Evolutionary conservation across 2,113 vertebrate genomes (phyloP).

Genomic region (Neolamprologus brichardi): DNA sequence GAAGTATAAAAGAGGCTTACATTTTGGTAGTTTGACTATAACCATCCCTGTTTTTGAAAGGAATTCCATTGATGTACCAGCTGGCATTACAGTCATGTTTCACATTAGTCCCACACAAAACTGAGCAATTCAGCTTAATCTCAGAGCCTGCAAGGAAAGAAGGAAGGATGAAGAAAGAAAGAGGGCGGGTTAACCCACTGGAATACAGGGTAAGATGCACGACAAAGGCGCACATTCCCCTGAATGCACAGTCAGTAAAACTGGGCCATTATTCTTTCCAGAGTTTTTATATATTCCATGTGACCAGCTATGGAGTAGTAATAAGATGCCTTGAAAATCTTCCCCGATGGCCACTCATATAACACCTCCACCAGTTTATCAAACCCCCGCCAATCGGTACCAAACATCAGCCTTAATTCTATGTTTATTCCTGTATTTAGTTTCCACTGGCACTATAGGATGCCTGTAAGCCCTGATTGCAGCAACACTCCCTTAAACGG

Average conservation of each 20-base stretch:
- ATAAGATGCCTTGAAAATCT: neutral
- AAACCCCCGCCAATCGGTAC: neutral
- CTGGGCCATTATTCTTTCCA: neutral
- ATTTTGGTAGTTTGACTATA: neutral
- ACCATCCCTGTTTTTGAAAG: neutral
- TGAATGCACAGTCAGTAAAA: neutral
- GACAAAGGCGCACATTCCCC: neutral
- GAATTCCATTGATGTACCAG: slow-evolving; percentile 3
- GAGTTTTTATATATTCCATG: neutral
- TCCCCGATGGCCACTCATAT: neutral
- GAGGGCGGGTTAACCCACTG: neutral
- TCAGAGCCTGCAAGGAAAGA: neutral
- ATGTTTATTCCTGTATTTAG: neutral
- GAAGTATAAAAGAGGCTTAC: neutral
- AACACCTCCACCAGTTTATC: neutral
- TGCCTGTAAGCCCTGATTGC: neutral
- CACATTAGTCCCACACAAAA: slow-evolving; percentile 42
- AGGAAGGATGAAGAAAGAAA: neutral
- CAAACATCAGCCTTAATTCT: neutral
- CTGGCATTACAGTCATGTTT: accelerated
- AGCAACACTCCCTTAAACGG: neutral
- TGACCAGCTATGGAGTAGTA: neutral
- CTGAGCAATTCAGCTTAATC: slow-evolving; percentile 39
- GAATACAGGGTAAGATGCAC: neutral
- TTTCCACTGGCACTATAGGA: neutral